Percentiles rank a stretch among this genome's conserved stretches.
Evolutionary conservation across 30 jellyfish, hydroid and myxozoan species (phyloP).

Genomic region (Hydractinia echinata): DNA sequence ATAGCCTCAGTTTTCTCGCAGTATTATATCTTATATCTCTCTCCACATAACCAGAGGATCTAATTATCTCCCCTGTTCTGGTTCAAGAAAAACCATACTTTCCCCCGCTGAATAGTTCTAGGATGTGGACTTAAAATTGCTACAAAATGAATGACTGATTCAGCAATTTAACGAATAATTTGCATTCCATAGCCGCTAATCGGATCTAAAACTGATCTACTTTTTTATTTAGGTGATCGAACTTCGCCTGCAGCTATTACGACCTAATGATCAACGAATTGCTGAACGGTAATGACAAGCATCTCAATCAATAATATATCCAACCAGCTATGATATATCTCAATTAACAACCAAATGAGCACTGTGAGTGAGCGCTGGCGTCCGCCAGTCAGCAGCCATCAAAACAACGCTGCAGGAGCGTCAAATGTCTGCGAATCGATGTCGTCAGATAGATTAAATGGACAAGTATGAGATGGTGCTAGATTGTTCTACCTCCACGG

Average conservation of each 20-base stretch:
- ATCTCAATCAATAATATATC: conserved; percentile 86
- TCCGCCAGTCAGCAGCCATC: background rate
- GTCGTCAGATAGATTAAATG: conserved; percentile 77
- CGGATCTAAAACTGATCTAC: too few species aligned
- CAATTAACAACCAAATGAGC: conserved; percentile 84
- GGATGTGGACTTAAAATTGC: too few species aligned
- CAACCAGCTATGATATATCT: conserved; percentile 93
- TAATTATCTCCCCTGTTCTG: too few species aligned
- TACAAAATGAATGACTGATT: too few species aligned
- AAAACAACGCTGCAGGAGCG: background rate
- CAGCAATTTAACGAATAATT: too few species aligned
- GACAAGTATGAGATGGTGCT: conserved; percentile 99
- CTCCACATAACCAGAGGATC: too few species aligned
- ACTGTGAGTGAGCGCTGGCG: conserved; percentile 83
- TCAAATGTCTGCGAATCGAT: conserved; percentile 62
- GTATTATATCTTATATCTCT: too few species aligned
- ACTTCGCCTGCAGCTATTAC: conserved; percentile 1
- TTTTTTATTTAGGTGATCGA: background rate
- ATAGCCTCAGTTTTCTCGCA: too few species aligned
- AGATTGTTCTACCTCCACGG: too few species aligned
- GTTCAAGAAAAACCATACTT: too few species aligned
- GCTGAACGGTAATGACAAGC: conserved; percentile 74
- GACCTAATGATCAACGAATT: conserved; percentile 67
- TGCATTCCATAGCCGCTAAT: too few species aligned
- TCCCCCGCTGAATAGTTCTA: too few species aligned